Conservation (phyloP, 1,140 invertebrate genomes). For the Potamilus streckersoni region DNA sequence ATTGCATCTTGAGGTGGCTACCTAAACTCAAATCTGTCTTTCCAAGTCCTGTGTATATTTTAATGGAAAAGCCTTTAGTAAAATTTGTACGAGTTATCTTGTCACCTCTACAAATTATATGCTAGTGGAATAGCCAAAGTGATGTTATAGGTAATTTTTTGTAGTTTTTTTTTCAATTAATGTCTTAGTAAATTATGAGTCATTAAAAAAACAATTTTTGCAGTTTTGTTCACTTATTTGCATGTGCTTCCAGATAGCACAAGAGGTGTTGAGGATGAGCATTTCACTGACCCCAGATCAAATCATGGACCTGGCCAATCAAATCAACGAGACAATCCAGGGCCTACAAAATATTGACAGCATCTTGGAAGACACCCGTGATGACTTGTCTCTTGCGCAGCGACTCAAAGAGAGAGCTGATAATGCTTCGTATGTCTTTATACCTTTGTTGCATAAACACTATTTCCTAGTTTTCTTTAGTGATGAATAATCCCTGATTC, state of each 20-base stretch:
- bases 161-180: too few relatives aligned
- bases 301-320: slow-evolving; percentile 83
- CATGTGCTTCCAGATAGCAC: slow-evolving; percentile 51
- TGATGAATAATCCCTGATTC: not conserved
- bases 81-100: too few relatives aligned
- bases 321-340: slow-evolving; percentile 87
- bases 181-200: too few relatives aligned
- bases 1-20: too few relatives aligned
- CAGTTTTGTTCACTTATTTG: not conserved
- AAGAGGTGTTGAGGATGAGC: slow-evolving; percentile 72
- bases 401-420: slow-evolving; percentile 82
- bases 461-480: not conserved
- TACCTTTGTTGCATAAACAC: not conserved
- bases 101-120: not conserved
- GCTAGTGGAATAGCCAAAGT: not conserved
- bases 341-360: slow-evolving; percentile 89
- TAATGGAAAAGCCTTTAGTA: too few relatives aligned
- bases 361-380: slow-evolving; percentile 86
- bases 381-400: slow-evolving; percentile 81
- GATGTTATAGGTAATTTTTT: not conserved
- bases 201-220: not conserved
- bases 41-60: too few relatives aligned
- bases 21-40: too few relatives aligned
- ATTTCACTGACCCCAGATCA: slow-evolving; percentile 85
- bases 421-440: slow-evolving; percentile 74